phyloP scores from a whole-genome alignment of 1,140 invertebrate genomes.

The Macrobrachium nipponense region DNA sequence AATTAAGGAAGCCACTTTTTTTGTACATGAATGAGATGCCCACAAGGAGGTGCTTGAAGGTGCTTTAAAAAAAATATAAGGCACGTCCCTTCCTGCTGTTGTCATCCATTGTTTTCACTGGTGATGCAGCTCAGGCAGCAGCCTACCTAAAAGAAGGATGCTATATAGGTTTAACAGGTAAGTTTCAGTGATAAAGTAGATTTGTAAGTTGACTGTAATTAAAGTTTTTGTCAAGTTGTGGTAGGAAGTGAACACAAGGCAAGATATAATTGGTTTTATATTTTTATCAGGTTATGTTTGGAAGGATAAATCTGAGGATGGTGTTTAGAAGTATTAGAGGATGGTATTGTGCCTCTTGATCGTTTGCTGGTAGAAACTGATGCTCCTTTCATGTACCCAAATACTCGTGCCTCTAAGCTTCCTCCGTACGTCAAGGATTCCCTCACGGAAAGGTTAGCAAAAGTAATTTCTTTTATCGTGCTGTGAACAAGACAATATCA shows the following conservation, averaged over 20 bases:
- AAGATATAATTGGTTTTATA: neutral
- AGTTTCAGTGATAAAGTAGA: neutral
- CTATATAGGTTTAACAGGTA: constrained; percentile 77
- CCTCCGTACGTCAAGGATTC: constrained; percentile 86
- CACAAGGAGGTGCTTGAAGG: constrained; percentile 82
- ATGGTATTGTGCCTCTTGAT: constrained; percentile 84
- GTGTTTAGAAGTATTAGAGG: constrained; percentile 87
- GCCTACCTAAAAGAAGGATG: constrained; percentile 88
- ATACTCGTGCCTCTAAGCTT: constrained; percentile 91
- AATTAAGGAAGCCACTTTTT: constrained; percentile 88
- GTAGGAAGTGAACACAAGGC: neutral
- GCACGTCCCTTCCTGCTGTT: constrained; percentile 79
- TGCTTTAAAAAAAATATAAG: constrained; percentile 71
- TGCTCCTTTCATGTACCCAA: constrained; percentile 96
- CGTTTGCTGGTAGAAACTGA: constrained; percentile 90
- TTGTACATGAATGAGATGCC: constrained; percentile 92
- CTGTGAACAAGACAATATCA: no score
- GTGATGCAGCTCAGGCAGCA: constrained; percentile 85
- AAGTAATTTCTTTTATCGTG: no score
- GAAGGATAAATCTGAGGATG: constrained; percentile 93
- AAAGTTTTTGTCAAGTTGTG: no score
- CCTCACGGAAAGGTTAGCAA: constrained; percentile 87
- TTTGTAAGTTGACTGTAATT: no score
- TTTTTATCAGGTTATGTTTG: constrained; percentile 81
- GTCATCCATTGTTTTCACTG: constrained; percentile 95